A percentile compares a stretch with the other conserved stretches of the same genome.
Evolutionary conservation across 2,113 vertebrate species (phyloP).

Genomic region (Meriones unguiculatus): DNA sequence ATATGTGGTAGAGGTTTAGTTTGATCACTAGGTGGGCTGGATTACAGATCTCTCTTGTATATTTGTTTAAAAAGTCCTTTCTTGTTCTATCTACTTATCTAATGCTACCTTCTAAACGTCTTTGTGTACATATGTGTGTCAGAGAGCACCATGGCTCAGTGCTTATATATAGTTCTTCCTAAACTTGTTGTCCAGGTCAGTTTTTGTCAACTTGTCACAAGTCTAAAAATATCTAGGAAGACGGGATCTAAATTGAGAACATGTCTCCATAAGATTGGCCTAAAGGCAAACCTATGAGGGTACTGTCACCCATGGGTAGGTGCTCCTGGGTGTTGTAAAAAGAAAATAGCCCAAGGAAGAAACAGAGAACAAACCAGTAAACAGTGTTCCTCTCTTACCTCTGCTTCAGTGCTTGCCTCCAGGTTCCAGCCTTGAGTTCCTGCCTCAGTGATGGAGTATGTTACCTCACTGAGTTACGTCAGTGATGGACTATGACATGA

Average conservation of each 20-base stretch:
- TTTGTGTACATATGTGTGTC: accelerated
- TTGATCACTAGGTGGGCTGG: not conserved
- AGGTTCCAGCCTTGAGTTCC: not conserved
- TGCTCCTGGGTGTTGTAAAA: not conserved
- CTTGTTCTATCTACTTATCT: not conserved
- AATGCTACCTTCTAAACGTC: not conserved
- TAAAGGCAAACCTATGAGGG: not conserved
- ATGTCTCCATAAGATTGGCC: not conserved
- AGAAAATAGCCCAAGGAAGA: not conserved
- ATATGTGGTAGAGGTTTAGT: not conserved
- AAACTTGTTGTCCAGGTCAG: not conserved
- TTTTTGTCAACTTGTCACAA: not conserved
- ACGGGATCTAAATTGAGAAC: not conserved
- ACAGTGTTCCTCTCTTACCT: not conserved
- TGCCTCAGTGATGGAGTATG: not conserved
- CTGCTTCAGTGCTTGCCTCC: not conserved
- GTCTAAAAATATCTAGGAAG: not conserved
- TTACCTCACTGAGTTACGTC: not conserved
- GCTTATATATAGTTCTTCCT: not conserved
- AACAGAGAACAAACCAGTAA: not conserved
- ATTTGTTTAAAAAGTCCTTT: not conserved
- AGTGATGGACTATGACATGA: not conserved
- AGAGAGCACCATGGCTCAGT: not conserved
- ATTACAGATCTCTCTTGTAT: not conserved
- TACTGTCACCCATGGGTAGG: not conserved